phyloP scores from a whole-genome alignment of 23 tunicate genomes.

The Halocynthia roretzi region DNA sequence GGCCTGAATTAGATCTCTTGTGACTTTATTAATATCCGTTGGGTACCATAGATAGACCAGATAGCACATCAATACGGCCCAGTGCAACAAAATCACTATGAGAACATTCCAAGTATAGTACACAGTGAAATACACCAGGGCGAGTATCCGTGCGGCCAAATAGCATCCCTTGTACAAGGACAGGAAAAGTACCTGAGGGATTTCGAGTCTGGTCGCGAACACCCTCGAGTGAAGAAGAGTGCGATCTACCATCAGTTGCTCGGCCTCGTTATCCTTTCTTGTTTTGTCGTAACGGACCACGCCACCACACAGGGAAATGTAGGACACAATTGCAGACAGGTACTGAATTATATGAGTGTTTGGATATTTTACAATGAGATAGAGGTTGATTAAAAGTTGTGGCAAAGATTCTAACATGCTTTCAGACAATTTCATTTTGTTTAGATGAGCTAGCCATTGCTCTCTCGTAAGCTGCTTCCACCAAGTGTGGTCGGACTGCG shows the following conservation, averaged over 20 bases:
- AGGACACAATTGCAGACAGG: conserved; percentile 50
- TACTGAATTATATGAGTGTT: conserved; percentile 65
- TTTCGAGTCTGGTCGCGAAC: conserved; percentile 75
- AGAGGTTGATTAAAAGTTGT: conserved; percentile 65
- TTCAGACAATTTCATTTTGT: conserved; percentile 68
- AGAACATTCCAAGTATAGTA: conserved; percentile 59
- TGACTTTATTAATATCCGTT: conserved; percentile 29
- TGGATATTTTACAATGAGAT: conserved; percentile 33
- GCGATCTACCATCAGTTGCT: conserved; percentile 84
- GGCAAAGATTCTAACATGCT: conserved; percentile 90
- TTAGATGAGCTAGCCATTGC: conserved; percentile 77
- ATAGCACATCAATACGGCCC: conserved; percentile 53
- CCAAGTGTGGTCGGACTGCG: conserved; percentile 48
- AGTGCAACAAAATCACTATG: conserved; percentile 59
- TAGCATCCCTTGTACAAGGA: conserved; percentile 68
- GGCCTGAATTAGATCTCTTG: conserved; percentile 71
- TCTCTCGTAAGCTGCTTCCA: conserved; percentile 83
- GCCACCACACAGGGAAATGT: conserved; percentile 72
- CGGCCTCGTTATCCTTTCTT: conserved; percentile 80
- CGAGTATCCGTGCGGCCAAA: conserved; percentile 73
- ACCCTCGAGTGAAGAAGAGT: conserved; percentile 79
- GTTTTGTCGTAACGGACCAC: conserved; percentile 80
- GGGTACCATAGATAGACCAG: conserved; percentile 78
- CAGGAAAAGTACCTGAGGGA: conserved; percentile 64
- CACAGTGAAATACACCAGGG: conserved; percentile 74